phyloP scores from a whole-genome alignment of 2,113 vertebrate genomes.

The Suricata suricatta region DNA sequence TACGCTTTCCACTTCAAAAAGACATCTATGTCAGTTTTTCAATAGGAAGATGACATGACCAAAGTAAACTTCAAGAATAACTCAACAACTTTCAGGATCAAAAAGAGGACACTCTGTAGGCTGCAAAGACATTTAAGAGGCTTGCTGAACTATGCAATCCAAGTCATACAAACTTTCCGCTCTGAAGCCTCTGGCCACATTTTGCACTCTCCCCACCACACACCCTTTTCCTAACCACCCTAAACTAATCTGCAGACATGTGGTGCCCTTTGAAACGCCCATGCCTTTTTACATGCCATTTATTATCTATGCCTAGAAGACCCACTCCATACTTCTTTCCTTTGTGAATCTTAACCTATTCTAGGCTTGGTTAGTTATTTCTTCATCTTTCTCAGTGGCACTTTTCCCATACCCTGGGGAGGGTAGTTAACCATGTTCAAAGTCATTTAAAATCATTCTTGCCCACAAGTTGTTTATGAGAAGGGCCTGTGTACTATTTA shows the following conservation, averaged over 20 bases:
- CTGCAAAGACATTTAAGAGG: not conserved
- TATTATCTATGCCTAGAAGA: not conserved
- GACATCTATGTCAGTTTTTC: not conserved
- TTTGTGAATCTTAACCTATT: conserved; percentile 28
- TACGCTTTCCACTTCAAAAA: not conserved
- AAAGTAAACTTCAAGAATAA: conserved; percentile 12
- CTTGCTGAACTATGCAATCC: not conserved
- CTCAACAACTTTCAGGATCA: not conserved
- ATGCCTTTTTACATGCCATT: conserved; percentile 4
- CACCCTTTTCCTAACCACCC: not conserved
- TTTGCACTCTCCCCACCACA: not conserved
- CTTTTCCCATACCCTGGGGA: not conserved
- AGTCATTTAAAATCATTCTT: conserved; percentile 22
- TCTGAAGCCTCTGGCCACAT: not conserved
- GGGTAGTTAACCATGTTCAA: not conserved
- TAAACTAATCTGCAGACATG: not conserved
- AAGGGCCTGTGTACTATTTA: not conserved
- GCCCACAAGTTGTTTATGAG: not conserved
- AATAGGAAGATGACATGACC: not conserved
- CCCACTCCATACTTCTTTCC: not conserved
- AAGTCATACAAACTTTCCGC: not conserved
- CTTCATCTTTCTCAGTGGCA: not conserved
- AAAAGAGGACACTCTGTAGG: not conserved
- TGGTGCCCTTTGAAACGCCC: not conserved
- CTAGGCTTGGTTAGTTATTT: not conserved